These are phyloP conservation scores for Eupleurogrammus muticus DNA, from an alignment of 2,797 vertebrate species.

Conservation along the genomic window DNA sequence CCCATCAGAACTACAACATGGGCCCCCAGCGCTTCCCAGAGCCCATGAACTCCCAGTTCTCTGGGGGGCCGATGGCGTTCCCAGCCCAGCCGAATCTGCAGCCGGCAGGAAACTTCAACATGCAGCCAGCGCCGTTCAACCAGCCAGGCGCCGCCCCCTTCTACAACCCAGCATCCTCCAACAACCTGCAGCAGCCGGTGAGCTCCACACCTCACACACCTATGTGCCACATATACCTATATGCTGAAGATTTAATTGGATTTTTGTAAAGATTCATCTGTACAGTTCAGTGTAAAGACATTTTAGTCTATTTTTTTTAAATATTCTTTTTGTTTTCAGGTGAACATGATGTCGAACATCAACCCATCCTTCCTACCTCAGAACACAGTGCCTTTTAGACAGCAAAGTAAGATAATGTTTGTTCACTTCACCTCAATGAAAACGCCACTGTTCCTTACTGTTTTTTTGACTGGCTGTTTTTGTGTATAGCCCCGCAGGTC, in stretches of 20 bases:
- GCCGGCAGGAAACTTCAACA: constrained; percentile 87
- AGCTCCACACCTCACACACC: constrained; percentile 52
- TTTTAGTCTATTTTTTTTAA: background rate
- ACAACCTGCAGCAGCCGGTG: constrained; percentile 87
- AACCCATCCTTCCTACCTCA: constrained; percentile 87
- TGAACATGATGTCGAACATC: constrained; percentile 80
- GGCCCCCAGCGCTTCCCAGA: constrained; percentile 85
- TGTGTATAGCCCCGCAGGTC: constrained; percentile 78
- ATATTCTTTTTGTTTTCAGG: constrained; percentile 55
- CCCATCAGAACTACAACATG: constrained; percentile 81
- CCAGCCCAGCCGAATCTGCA: constrained; percentile 81
- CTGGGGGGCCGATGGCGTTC: constrained; percentile 79
- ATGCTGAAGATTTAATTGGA: too few relatives aligned
- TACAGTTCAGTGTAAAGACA: too few relatives aligned
- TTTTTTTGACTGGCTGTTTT: background rate
- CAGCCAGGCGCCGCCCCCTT: constrained; percentile 87
- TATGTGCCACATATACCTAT: too few relatives aligned
- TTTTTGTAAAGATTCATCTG: too few relatives aligned
- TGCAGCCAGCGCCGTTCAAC: constrained; percentile 86
- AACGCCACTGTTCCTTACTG: background rate
- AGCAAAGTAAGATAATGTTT: constrained; percentile 78
- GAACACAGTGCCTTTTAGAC: constrained; percentile 87
- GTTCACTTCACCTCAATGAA: too few relatives aligned
- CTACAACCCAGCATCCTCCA: constrained; percentile 77
- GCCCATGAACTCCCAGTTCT: constrained; percentile 84